Evolutionary conservation across 2,888 invertebrate genomes (phyloP).

Genomic region (Sisyra nigra): DNA sequence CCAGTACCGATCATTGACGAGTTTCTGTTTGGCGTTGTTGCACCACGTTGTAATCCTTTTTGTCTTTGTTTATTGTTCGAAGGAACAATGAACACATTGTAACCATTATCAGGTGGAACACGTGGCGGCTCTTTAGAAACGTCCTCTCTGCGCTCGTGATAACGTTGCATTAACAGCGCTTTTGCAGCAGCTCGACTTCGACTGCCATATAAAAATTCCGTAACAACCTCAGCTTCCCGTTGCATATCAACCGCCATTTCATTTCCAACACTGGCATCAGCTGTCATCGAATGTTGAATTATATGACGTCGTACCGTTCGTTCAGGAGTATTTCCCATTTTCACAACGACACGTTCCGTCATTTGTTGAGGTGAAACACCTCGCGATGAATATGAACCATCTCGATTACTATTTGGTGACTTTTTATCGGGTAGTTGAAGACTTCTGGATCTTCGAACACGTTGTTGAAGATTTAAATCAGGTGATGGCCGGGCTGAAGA

Average conservation of each 20-base stretch:
- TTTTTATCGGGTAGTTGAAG: constrained; percentile 43
- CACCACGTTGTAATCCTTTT: constrained; percentile 29
- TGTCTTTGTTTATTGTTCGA: constrained; percentile 24
- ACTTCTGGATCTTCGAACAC: constrained; percentile 38
- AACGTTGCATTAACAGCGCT: constrained; percentile 27
- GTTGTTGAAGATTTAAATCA: constrained; percentile 17
- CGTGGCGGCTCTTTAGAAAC: constrained; percentile 18
- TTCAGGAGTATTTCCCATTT: constrained; percentile 20
- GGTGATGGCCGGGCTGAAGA: constrained; percentile 13
- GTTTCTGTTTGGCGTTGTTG: constrained; percentile 28
- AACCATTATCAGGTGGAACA: constrained; percentile 17
- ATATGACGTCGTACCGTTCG: neutral
- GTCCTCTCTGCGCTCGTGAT: constrained; percentile 19
- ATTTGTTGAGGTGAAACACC: constrained; percentile 26
- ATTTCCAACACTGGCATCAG: constrained; percentile 19
- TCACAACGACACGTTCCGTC: constrained; percentile 25
- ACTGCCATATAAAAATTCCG: constrained; percentile 36
- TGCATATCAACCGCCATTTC: constrained; percentile 25
- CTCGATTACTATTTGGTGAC: constrained; percentile 23
- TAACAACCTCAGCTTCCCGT: constrained; percentile 37
- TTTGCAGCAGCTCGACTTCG: constrained; percentile 33
- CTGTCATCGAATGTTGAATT: neutral
- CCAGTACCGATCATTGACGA: too few relatives aligned
- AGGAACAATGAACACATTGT: constrained; percentile 23
- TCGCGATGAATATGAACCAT: constrained; percentile 13